These are phyloP conservation scores for Holotrichia oblita DNA, from an alignment of 1,140 invertebrate species.

Conservation along the genomic window DNA sequence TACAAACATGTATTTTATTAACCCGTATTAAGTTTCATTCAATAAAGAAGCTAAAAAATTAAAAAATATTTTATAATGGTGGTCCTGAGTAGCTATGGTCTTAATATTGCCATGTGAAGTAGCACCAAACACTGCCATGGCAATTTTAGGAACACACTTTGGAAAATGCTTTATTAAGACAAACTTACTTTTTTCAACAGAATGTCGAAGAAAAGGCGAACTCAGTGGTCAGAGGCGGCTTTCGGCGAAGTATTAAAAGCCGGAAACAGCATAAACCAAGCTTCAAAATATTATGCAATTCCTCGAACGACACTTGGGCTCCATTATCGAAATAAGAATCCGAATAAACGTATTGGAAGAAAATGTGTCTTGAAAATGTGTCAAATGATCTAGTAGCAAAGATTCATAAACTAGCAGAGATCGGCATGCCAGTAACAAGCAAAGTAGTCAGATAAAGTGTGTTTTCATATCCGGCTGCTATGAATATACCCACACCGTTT, in stretches of 20 bases:
- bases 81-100: neutral
- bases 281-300: neutral
- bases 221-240: no score
- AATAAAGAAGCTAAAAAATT: neutral
- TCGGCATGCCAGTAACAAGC: conserved; percentile 12
- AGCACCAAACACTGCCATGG: no score
- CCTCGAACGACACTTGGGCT: neutral
- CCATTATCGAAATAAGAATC: neutral
- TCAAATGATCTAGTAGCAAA: conserved; percentile 2
- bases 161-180: no score
- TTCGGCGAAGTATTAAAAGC: neutral
- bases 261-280: neutral
- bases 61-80: neutral
- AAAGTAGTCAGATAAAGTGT: neutral
- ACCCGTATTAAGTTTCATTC: neutral
- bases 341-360: conserved; percentile 3
- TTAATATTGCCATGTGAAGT: no score
- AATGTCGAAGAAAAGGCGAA: no score
- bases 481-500: neutral
- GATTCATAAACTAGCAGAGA: neutral
- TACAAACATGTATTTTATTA: conserved; percentile 6
- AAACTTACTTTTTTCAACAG: no score
- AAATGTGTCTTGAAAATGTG: neutral
- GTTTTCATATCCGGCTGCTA: neutral
- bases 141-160: no score